phyloP scores from a whole-genome alignment of 2,888 invertebrate genomes.

The Branchinecta sandiegonensis region DNA sequence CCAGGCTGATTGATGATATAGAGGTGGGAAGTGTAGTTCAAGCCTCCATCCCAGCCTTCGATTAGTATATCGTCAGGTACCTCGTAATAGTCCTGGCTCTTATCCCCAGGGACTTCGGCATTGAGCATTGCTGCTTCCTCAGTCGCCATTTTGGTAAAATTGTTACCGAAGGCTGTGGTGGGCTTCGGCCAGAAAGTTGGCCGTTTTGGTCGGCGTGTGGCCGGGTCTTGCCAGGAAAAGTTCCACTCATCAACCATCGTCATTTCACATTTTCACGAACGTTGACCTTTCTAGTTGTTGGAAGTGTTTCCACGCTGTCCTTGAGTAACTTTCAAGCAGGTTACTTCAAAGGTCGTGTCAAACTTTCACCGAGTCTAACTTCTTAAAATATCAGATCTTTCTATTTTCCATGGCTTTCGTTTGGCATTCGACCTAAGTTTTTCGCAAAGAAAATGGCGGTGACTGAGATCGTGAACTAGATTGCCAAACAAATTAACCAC shows the following conservation, averaged over 20 bases:
- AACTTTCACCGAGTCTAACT: no score
- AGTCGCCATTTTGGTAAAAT: slow-evolving; percentile 2
- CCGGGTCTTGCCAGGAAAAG: not conserved
- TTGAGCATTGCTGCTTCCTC: slow-evolving; percentile 9
- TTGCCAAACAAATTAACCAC: no score
- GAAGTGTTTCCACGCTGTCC: no score
- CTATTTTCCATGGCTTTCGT: no score
- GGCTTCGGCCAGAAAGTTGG: slow-evolving; percentile 4
- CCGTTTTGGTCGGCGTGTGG: not conserved
- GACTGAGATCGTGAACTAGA: no score
- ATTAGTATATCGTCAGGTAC: not conserved
- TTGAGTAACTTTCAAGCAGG: no score
- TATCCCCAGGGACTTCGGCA: not conserved
- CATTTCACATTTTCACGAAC: no score
- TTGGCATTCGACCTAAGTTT: no score
- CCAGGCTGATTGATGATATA: not conserved
- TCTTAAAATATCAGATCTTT: no score
- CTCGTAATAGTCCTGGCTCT: not conserved
- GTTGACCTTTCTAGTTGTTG: no score
- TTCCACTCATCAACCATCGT: slow-evolving; percentile 1
- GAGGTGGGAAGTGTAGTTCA: not conserved
- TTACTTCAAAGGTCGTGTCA: no score
- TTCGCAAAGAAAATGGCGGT: no score
- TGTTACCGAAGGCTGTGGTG: not conserved
- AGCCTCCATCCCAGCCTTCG: not conserved